These are phyloP conservation scores for Microctonus hyperodae DNA, from an alignment of 2,888 invertebrate species.

Conservation along the genomic window DNA sequence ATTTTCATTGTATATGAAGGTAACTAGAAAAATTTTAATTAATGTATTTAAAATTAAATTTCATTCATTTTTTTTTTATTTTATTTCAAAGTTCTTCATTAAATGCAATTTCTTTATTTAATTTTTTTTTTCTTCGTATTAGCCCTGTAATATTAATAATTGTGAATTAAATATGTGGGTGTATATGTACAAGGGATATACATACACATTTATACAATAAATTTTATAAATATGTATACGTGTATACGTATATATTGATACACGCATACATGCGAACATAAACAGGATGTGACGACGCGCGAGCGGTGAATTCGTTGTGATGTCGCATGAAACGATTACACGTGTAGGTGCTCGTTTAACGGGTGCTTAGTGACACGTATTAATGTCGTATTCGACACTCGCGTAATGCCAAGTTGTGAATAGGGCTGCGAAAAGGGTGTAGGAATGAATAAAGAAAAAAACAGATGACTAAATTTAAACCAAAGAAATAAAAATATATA, in stretches of 20 bases:
- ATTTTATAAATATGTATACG: no score
- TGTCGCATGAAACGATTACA: slow-evolving; percentile 29
- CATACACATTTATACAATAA: slow-evolving; percentile 1
- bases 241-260: slow-evolving; percentile 19
- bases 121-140: not conserved
- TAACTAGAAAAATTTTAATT: no score
- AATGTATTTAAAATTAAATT: no score
- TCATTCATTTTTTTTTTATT: not conserved
- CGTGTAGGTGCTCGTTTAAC: slow-evolving; percentile 36
- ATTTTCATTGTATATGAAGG: no score
- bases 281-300: slow-evolving; percentile 36
- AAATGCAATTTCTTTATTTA: slow-evolving; percentile 5
- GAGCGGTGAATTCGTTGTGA: slow-evolving; percentile 22
- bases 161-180: slow-evolving; percentile 20
- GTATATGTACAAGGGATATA: not conserved
- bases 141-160: slow-evolving; percentile 14
- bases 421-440: slow-evolving; percentile 4
- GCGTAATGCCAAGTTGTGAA: slow-evolving; percentile 9
- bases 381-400: slow-evolving; percentile 22
- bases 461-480: not conserved
- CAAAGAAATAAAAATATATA: no score
- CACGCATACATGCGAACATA: slow-evolving; percentile 20
- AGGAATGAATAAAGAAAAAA: not conserved
- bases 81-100: not conserved
- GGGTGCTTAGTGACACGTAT: slow-evolving; percentile 34